Evolutionary conservation across 2,888 invertebrate genomes (phyloP).

Genomic region (Rhagonycha fulva): DNA sequence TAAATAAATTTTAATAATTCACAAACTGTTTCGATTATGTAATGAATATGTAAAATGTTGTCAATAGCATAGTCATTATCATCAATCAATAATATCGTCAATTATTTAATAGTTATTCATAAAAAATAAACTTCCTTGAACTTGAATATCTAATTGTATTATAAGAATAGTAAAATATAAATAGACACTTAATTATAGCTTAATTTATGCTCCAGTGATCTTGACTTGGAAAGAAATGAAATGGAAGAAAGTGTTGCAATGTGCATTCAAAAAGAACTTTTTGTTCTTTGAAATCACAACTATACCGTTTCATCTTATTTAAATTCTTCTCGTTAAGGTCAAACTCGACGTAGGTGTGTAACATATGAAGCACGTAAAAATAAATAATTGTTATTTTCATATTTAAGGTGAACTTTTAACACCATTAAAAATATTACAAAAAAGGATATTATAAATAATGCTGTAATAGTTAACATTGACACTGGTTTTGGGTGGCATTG

Average conservation of each 20-base stretch:
- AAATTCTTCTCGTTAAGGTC: background rate
- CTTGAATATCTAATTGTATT: background rate
- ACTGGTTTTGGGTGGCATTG: conserved; percentile 25
- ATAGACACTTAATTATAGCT: background rate
- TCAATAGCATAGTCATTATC: background rate
- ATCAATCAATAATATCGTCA: background rate
- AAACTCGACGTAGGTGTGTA: background rate
- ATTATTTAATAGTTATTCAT: background rate
- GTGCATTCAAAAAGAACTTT: background rate
- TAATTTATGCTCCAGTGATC: background rate
- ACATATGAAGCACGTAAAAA: background rate
- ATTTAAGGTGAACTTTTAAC: background rate
- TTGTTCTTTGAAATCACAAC: background rate
- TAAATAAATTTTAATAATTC: background rate
- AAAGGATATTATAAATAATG: conserved; percentile 14
- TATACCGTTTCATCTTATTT: background rate
- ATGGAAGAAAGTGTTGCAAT: background rate
- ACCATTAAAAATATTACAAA: background rate
- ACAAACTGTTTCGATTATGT: background rate
- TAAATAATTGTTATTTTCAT: background rate
- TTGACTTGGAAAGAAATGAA: background rate
- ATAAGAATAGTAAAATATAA: background rate
- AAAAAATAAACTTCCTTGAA: background rate
- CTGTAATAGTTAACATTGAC: conserved; percentile 24
- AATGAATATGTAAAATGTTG: background rate